Percentiles rank a stretch among this genome's conserved stretches.
phyloP scores from a whole-genome alignment of 2,888 invertebrate genomes.

The Tineola bisselliella region DNA sequence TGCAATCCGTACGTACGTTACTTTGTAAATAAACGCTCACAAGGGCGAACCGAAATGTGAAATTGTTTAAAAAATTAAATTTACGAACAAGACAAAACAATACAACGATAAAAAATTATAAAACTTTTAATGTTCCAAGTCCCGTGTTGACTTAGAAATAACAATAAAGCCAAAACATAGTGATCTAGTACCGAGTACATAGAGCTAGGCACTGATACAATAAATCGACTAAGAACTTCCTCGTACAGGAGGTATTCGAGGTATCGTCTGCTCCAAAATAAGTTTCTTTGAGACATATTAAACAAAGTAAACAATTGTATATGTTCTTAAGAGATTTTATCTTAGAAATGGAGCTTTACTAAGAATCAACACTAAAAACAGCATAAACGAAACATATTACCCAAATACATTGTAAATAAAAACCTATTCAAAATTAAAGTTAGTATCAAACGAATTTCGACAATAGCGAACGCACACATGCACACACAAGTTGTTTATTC shows the following conservation, averaged over 20 bases:
- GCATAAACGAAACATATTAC: too few species aligned
- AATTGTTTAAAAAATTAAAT: too few species aligned
- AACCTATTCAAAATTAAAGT: neutral
- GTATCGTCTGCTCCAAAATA: neutral
- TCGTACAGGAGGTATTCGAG: neutral
- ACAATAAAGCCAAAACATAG: neutral
- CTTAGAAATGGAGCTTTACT: neutral
- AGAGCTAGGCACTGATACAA: neutral
- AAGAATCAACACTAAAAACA: too few species aligned
- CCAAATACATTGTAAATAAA: neutral
- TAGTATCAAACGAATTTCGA: neutral
- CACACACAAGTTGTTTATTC: neutral
- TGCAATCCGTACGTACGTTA: neutral
- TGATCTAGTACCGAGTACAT: slow-evolving; percentile 1
- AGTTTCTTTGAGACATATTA: neutral
- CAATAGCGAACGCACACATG: neutral
- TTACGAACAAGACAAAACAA: neutral
- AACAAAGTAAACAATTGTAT: neutral
- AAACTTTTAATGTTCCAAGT: neutral
- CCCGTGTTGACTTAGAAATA: neutral
- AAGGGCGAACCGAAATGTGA: too few species aligned
- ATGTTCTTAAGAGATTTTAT: neutral
- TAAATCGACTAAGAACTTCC: slow-evolving; percentile 3
- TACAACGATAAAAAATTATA: neutral
- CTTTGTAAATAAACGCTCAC: too few species aligned